Evolutionary conservation across 2,888 invertebrate genomes (phyloP), one percentile per base, ranked within the genome.

Genomic region (Rhorus exstirpatorius): DNA sequence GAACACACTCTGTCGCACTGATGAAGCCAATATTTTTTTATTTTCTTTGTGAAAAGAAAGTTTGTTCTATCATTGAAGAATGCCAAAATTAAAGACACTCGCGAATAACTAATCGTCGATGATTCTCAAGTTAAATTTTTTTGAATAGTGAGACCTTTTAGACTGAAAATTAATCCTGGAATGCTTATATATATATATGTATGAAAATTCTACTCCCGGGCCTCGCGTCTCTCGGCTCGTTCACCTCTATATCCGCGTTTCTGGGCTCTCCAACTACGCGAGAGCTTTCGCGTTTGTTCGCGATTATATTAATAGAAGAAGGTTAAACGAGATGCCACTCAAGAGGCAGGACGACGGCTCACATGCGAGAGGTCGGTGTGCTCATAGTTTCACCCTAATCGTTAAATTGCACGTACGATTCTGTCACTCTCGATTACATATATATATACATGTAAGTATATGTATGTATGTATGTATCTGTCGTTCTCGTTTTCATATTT

Each of bases 261-360:
- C 75, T 65, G 31, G n/a, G 12, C 49, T 17, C 38, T 44, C 53
- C 31, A 31, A 49, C 63, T 55, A 31, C 3, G 58, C 53, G 63
- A n/a, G 44, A 74, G 38, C 14, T 8, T 46, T 46, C 63, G 17
- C 75, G 31, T 76, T 65, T 76, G 71, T 81, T 71, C 35, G 75
- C 75, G 65, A 60, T 82, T 79, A 60, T 82, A 82, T 82, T 82
- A 82, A 82, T 82, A 82, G 82, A 79, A 79, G 79, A 82, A 82
- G 75, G 82, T 79, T 82, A 79, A 82, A 79, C 79, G 75, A 71
- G 82, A 79, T 75, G 75, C 75, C 82, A 79, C 75, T 79, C 79
- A 79, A 67, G 51, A 70, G 68, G 12, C 51, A 46, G 44, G 46
- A 74, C 67, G 26, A n/a, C 41, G 3, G 71, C 58, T 31, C 41